A percentile compares a stretch with the other conserved stretches of the same genome.
These are phyloP conservation scores for Acanthochromis polyacanthus DNA, from an alignment of 2,113 vertebrate genomes.

Conservation along the genomic window DNA sequence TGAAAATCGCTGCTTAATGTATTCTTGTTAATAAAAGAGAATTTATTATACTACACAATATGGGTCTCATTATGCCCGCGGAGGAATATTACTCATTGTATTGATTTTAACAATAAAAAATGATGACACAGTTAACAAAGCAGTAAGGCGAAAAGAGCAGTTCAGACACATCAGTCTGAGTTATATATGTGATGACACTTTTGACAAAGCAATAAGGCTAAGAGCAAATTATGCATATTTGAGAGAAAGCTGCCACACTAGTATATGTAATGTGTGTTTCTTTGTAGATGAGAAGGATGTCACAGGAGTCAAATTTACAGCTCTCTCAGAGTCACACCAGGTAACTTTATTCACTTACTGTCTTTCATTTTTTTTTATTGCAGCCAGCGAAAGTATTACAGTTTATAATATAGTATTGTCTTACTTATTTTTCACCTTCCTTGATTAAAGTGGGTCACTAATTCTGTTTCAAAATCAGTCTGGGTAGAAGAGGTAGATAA, in stretches of 20 bases:
- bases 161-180: neutral
- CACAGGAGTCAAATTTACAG: slow-evolving; percentile 37
- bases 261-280: neutral
- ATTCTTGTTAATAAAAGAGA: neutral
- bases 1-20: neutral
- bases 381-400: neutral
- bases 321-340: slow-evolving; percentile 45
- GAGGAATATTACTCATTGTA: neutral
- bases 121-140: neutral
- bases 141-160: neutral
- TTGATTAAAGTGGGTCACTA: neutral
- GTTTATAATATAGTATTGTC: neutral
- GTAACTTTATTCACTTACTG: slow-evolving; percentile 17
- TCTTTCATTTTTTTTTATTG: neutral
- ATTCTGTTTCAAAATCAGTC: slow-evolving; percentile 12
- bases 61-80: too few species aligned
- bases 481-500: neutral
- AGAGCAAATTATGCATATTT: neutral
- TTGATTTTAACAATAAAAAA: neutral
- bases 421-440: neutral
- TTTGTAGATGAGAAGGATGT: slow-evolving; percentile 59
- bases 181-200: neutral
- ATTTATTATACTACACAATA: too few species aligned
- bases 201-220: neutral
- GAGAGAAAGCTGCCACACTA: neutral